These are phyloP conservation scores for Amphiprion clarkii DNA, from an alignment of 2,797 vertebrate species.

Conservation along the genomic window DNA sequence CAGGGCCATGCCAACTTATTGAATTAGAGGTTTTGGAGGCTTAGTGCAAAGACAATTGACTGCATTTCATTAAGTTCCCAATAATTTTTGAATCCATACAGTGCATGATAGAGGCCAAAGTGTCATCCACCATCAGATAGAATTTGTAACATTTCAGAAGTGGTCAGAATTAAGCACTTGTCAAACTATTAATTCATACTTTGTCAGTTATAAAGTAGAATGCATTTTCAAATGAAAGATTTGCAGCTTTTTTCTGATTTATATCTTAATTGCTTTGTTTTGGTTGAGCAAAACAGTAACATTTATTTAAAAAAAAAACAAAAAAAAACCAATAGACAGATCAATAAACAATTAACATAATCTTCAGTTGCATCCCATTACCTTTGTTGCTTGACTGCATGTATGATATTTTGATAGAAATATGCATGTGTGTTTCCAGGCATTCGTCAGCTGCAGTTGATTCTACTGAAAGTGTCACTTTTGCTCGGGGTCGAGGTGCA, in stretches of 20 bases:
- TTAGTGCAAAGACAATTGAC: not conserved
- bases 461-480: constrained; percentile 92
- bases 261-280: not conserved
- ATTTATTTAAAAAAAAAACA: not conserved
- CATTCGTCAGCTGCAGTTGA: constrained; percentile 94
- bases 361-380: not conserved
- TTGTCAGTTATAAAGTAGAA: not conserved
- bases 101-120: not conserved
- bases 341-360: not conserved
- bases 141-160: no score
- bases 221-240: not conserved
- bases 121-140: no score
- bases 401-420: not conserved
- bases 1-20: not conserved
- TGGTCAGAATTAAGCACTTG: not conserved
- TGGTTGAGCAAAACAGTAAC: not conserved
- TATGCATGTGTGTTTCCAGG: constrained; percentile 78
- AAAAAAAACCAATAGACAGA: not conserved
- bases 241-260: not conserved
- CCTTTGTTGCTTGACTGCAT: not conserved
- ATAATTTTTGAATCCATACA: not conserved
- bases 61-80: not conserved
- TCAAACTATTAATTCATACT: not conserved
- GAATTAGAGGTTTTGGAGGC: not conserved
- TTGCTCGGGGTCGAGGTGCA: constrained; percentile 96